Evolutionary conservation across 2,888 invertebrate genomes (phyloP).

Genomic region (Drosophila stalkeri): DNA sequence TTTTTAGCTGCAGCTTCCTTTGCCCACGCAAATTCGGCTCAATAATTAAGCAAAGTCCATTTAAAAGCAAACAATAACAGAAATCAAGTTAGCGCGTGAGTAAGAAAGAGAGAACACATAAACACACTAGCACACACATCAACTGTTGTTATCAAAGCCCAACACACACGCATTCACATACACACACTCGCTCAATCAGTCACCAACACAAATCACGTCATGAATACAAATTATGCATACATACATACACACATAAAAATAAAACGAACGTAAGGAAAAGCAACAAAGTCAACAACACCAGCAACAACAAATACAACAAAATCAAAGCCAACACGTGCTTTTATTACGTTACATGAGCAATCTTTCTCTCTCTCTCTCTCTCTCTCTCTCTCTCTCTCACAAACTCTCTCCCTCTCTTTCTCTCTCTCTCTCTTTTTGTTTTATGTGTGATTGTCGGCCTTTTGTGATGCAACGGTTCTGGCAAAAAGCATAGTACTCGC

Average conservation of each 20-base stretch:
- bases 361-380: background rate
- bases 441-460: constrained; percentile 26
- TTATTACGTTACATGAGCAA: constrained; percentile 73
- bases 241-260: constrained; percentile 1
- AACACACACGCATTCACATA: constrained; percentile 32
- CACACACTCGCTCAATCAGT: constrained; percentile 13
- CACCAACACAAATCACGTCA: constrained; percentile 57
- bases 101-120: constrained; percentile 20
- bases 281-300: constrained; percentile 50
- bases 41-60: constrained; percentile 56
- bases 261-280: constrained; percentile 20
- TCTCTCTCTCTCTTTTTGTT: background rate
- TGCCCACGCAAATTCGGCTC: constrained; percentile 51
- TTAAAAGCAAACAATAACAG: constrained; percentile 53
- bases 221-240: constrained; percentile 55
- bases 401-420: background rate
- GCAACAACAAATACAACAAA: constrained; percentile 38
- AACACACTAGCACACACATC: constrained; percentile 16
- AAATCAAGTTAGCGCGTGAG: constrained; percentile 21
- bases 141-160: constrained; percentile 55
- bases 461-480: constrained; percentile 66
- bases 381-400: no score
- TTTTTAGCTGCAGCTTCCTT: constrained; percentile 25
- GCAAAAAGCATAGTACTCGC: constrained; percentile 15
- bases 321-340: constrained; percentile 83